Base-by-base conservation (phyloP, 2,888 invertebrate species). In the Sympetrum striolatum region DNA sequence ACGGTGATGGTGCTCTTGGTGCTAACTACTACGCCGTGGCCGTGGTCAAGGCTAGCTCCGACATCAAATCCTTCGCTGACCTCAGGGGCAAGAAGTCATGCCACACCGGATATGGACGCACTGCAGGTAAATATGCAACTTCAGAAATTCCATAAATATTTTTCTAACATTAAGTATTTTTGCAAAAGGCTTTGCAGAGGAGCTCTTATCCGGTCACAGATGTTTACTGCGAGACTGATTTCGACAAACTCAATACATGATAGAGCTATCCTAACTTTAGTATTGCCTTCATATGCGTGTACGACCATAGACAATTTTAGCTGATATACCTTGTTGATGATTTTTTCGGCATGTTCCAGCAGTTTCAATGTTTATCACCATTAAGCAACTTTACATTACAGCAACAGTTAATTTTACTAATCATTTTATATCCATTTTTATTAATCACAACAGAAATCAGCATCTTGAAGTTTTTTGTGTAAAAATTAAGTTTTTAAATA, bases 71-170 rank as follows among this genome's bases (percentile, higher is more conserved):
- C 22, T 35, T 90, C 35, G 95, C 94, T 3, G 96, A 96, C 91
- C 94, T 96, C 92, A 94, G 94, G 93, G 96, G 96, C 12, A 96
- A 96, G 92, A 94, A 95, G 93, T 95, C 95, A 58, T 95, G 95
- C 92, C 95, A 95, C 92, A 94, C 95, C 39, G 95, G 95, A 22
- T 94, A 95, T 92, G 94, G 94, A 18, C 93, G 94, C 48, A 94
- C 94, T 80, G 94, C 95, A 81, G 95, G 95, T 90, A 81, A 60
- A 22, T 3, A n/a, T n/a, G n/a, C n/a, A n/a, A n/a, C n/a, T n/a
- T n/a, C n/a, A n/a, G n/a, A n/a, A n/a, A n/a, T n/a, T n/a, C n/a
- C n/a, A n/a, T n/a, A n/a, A n/a, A n/a, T n/a, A n/a, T n/a, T n/a
- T 18, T 2, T 10, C 60, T 15, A 22, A 18, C 12, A 12, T 6